Evolutionary conservation across 1,140 invertebrate species (phyloP).

Genomic region (Cyrtorhinus lividipennis): DNA sequence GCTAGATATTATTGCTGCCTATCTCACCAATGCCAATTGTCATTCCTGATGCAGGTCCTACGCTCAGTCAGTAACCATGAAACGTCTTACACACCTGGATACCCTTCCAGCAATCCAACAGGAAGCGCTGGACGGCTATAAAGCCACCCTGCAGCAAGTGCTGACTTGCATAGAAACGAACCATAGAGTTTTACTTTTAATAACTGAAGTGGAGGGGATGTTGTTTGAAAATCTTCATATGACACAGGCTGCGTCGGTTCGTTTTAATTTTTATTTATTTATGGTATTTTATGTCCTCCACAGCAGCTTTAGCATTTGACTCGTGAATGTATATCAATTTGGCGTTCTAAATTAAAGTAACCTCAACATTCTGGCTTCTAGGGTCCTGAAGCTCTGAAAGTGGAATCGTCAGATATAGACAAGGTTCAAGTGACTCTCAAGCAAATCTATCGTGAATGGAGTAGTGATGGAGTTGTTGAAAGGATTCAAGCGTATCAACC

Average conservation of each 20-base stretch:
- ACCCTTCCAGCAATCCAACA: constrained; percentile 62
- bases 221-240: constrained; percentile 69
- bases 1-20: no score
- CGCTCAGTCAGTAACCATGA: background rate
- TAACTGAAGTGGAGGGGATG: constrained; percentile 62
- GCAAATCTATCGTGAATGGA: constrained; percentile 94
- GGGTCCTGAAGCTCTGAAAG: no score
- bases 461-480: constrained; percentile 63
- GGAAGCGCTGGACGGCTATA: constrained; percentile 56
- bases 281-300: constrained; percentile 9
- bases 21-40: no score
- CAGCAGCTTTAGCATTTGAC: background rate
- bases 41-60: background rate
- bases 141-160: constrained; percentile 55
- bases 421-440: constrained; percentile 87
- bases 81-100: constrained; percentile 31
- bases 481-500: constrained; percentile 77
- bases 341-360: constrained; percentile 26
- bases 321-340: background rate
- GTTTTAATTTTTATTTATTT: background rate
- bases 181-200: constrained; percentile 64
- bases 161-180: constrained; percentile 71
- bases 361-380: no score
- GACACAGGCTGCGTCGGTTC: constrained; percentile 29
- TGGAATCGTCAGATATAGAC: constrained; percentile 44